phyloP scores from a whole-genome alignment of 2,888 invertebrate species.

The Candidula unifasciata region DNA sequence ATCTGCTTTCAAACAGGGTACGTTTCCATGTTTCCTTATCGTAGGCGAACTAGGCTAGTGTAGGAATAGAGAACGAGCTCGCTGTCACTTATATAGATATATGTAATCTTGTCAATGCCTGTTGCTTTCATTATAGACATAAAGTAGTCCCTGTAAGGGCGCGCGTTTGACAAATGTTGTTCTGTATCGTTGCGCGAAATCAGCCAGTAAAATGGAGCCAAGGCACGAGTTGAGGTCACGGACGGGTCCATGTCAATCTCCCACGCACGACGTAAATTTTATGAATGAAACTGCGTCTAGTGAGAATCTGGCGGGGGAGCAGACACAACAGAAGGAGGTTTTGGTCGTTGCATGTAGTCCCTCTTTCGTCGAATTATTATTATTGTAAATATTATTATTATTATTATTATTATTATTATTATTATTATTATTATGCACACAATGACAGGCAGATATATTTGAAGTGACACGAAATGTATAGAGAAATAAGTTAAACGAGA shows the following conservation, averaged over 20 bases:
- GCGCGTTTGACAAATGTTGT: neutral
- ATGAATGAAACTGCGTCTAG: conserved; percentile 38
- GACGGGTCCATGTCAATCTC: no score
- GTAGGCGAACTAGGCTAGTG: neutral
- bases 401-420: no score
- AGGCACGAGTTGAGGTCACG: conserved; percentile 27
- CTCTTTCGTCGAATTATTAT: no score
- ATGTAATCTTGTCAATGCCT: conserved; percentile 20
- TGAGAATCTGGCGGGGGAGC: no score
- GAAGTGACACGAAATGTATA: no score
- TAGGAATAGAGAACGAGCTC: neutral
- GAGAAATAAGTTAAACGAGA: no score
- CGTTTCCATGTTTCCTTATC: neutral
- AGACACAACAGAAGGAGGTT: no score
- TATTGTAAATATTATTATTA: no score
- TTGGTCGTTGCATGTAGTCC: no score
- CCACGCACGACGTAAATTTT: conserved; percentile 16
- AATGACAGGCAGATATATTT: no score
- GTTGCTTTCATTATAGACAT: neutral
- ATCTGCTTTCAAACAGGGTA: neutral
- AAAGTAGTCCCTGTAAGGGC: conserved; percentile 24
- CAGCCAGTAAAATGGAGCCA: neutral
- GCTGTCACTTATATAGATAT: conserved; percentile 17
- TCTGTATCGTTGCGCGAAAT: conserved; percentile 1
- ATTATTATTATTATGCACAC: no score